A percentile compares a stretch with the other conserved stretches of the same genome.
phyloP scores from a whole-genome alignment of 2,113 vertebrate genomes.

The Hoplias malabaricus region DNA sequence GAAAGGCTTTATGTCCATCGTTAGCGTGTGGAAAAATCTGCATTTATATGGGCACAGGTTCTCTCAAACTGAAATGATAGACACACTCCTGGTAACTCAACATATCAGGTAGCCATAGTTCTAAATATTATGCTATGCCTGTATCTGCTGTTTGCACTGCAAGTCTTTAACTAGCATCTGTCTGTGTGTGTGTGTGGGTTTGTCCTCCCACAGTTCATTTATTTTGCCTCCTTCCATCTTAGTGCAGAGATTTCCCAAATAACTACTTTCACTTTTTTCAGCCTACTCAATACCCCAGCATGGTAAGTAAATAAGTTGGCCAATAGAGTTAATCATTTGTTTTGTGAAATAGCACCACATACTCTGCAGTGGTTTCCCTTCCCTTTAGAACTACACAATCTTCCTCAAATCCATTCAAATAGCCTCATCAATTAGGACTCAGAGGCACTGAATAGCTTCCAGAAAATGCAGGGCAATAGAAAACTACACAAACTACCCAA shows the following conservation, averaged over 20 bases:
- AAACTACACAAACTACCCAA: neutral
- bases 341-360: neutral
- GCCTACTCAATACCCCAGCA: conserved; percentile 8
- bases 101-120: neutral
- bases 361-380: neutral
- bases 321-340: conserved; percentile 37
- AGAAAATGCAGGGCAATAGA: neutral
- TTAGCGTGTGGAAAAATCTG: neutral
- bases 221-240: neutral
- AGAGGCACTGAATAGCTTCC: neutral
- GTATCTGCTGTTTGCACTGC: no score
- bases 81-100: neutral
- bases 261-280: conserved; percentile 21
- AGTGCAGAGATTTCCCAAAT: neutral
- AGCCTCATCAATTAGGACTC: neutral
- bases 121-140: no score
- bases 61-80: no score
- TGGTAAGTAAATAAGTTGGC: conserved; percentile 55
- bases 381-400: neutral
- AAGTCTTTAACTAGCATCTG: no score
- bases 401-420: neutral
- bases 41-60: neutral
- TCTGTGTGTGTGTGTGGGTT: conserved; percentile 3
- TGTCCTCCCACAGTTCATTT: conserved; percentile 20
- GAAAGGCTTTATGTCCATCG: neutral